phyloP scores from a whole-genome alignment of 2,797 vertebrate genomes.

The Enteromius trimaculatus region DNA sequence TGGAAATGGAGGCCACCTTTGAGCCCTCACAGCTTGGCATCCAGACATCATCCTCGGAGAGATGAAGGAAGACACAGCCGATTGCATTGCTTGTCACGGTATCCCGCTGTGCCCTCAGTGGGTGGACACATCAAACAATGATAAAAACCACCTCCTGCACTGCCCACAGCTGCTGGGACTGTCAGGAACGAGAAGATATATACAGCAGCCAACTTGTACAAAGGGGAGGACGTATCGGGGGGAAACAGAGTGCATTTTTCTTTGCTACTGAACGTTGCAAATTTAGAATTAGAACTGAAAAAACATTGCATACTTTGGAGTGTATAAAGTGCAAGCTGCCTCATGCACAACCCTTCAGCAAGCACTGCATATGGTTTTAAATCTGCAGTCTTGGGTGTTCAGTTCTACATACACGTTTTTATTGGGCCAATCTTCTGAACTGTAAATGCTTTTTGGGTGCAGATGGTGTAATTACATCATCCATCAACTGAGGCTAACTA shows the following conservation, averaged over 20 bases:
- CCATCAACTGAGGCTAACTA: neutral
- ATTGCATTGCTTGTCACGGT: constrained; percentile 55
- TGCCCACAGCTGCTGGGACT: constrained; percentile 11
- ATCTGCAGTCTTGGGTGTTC: neutral
- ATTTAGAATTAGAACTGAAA: neutral
- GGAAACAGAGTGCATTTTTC: constrained; percentile 64
- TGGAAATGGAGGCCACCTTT: constrained; percentile 54
- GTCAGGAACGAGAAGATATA: constrained; percentile 30
- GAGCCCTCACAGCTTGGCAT: constrained; percentile 39
- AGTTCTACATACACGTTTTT: neutral
- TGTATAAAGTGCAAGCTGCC: neutral
- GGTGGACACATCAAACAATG: constrained; percentile 50
- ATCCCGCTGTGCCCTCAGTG: constrained; percentile 44
- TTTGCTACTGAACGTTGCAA: constrained; percentile 60
- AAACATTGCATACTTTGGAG: neutral
- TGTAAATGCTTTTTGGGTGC: neutral
- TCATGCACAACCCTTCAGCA: neutral
- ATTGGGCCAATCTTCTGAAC: neutral
- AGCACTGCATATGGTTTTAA: neutral
- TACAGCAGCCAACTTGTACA: constrained; percentile 43
- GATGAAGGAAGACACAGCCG: constrained; percentile 54
- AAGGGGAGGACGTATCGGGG: neutral
- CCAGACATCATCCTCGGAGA: constrained; percentile 45
- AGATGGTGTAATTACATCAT: constrained; percentile 5
- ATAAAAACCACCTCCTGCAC: constrained; percentile 33